Base-by-base conservation (phyloP, 2,113 vertebrate species). In the Burhinus oedicnemus region DNA sequence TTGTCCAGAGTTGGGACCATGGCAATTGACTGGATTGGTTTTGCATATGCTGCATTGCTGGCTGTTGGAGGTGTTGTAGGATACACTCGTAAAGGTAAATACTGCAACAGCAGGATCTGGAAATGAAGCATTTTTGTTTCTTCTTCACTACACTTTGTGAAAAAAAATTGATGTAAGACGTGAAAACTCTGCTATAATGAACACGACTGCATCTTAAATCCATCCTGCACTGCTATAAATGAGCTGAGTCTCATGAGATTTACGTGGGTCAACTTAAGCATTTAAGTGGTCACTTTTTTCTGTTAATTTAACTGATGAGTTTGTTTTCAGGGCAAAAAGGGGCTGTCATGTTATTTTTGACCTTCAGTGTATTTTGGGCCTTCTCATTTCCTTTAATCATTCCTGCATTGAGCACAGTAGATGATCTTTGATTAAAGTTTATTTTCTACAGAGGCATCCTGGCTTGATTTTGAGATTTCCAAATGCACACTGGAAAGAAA, bases 1-100 rank as follows among this genome's bases (percentile, higher is more conserved):
- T 76, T 74, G 66, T 81, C 45, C 89, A 97, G 96, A 83, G 8
- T 32, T 89, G 91, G 83, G 81, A 81, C 72, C 54, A 99, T 98
- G 98, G 97, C 98, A 42, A 79, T 99, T 76, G 99, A 99, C 97
- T 99, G 99, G 98, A 60, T 99, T 89, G 99, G 99, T 38, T 99
- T 99, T 90, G 94, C 98, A 34, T 99, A 99, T 84, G 99, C 99
- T 87, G 98, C 98, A 5, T 66, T 98, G 82, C 93, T 99, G 77
- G 93, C 96, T 38, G 79, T 99, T 62, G 99, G 99, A 95, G 99
- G 99, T 54, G 97, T 98, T 76, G 78, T 99, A 92, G 99, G 98
- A 75, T 99, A 99, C 93, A 98, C 98, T 77, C 98, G 96, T 91
- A 99, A 98, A 99, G 99, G 99, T 99, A 95, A 96, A 88, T 55